phyloP scores from a whole-genome alignment of 2,888 invertebrate species.

The Macropis europaea region DNA sequence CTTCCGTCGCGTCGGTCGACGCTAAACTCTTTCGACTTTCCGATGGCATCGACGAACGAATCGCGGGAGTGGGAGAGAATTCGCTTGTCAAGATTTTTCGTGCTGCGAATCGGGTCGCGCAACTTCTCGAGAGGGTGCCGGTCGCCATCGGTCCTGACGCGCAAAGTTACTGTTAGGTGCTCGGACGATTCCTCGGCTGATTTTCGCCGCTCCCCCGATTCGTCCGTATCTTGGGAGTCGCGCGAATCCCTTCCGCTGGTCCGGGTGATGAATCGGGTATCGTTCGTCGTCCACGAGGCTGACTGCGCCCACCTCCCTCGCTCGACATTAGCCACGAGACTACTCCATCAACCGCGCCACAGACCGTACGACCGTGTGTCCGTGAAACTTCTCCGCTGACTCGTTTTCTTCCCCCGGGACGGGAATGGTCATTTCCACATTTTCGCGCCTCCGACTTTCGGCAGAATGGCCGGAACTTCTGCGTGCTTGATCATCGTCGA shows the following conservation, averaged over 20 bases:
- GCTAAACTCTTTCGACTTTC: too few species aligned
- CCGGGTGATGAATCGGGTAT: conserved; percentile 69
- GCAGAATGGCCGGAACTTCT: conserved; percentile 38
- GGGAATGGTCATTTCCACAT: conserved; percentile 59
- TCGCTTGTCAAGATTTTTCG: too few species aligned
- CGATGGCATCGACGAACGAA: too few species aligned
- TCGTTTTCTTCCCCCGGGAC: conserved; percentile 52
- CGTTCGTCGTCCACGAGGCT: conserved; percentile 66
- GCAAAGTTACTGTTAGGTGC: conserved; percentile 26
- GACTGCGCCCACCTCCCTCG: conserved; percentile 57
- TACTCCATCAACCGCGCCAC: conserved; percentile 71
- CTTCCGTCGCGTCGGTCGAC: too few species aligned
- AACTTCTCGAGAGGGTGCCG: conserved; percentile 26
- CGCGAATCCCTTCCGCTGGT: conserved; percentile 49
- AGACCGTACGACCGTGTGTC: conserved; percentile 61
- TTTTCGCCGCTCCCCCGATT: conserved; percentile 57
- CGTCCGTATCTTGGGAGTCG: conserved; percentile 68
- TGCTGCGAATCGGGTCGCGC: background rate
- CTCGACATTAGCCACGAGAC: conserved; percentile 72
- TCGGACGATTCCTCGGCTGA: conserved; percentile 34
- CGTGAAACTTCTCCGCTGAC: conserved; percentile 41
- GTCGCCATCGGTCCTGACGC: conserved; percentile 40
- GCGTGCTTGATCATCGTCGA: conserved; percentile 28
- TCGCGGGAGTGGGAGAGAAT: too few species aligned
- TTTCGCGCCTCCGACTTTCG: conserved; percentile 45